Conservation (phyloP, 2,797 vertebrate species). For the Cebuella pygmaea region DNA sequence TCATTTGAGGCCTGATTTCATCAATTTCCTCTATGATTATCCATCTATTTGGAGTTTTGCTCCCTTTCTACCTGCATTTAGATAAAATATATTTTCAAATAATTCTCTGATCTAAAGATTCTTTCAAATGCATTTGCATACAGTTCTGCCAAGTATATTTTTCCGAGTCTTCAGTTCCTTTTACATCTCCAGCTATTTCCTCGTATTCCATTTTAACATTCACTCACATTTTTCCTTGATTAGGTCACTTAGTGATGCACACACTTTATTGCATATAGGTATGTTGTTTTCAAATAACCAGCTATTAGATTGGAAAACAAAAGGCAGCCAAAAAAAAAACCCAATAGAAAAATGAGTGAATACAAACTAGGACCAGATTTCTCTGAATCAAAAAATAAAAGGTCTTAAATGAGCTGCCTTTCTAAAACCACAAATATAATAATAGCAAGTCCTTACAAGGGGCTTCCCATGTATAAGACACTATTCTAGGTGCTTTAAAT, state of each 20-base stretch:
- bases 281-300: neutral
- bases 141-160: neutral
- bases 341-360: neutral
- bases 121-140: neutral
- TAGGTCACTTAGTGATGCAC: neutral
- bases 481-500: slow-evolving; percentile 9
- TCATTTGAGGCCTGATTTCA: neutral
- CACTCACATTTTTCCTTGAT: neutral
- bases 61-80: neutral
- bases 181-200: neutral
- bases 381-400: neutral
- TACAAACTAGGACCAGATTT: neutral
- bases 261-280: neutral
- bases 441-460: neutral
- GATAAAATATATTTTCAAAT: neutral
- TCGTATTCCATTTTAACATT: neutral
- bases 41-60: neutral
- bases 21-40: neutral
- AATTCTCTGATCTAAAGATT: neutral
- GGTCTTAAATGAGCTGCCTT: neutral
- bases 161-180: neutral
- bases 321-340: neutral
- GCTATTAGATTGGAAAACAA: neutral
- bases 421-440: neutral
- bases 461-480: neutral